Percentiles rank a stretch among this genome's conserved stretches.
Evolutionary conservation across 1,140 invertebrate species (phyloP).

Genomic region (Philotrypesis tridentata): DNA sequence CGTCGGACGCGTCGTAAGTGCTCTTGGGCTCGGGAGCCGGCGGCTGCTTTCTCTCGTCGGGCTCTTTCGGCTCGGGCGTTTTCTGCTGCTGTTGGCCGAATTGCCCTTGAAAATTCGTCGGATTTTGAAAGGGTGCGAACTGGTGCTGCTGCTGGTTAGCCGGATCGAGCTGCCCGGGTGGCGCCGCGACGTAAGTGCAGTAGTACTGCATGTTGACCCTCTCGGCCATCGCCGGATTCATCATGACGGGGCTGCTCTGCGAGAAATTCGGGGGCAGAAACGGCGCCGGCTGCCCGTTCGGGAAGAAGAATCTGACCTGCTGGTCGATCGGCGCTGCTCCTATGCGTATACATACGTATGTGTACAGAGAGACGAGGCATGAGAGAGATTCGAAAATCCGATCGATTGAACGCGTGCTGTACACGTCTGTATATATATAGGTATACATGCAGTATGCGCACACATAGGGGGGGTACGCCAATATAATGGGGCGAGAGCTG

Average conservation of each 20-base stretch:
- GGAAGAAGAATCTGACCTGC: constrained; percentile 4
- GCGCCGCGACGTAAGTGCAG: constrained; percentile 24
- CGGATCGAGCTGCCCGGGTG: neutral
- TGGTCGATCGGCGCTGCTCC: neutral
- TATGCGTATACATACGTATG: neutral
- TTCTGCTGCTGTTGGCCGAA: neutral
- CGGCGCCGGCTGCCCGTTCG: neutral
- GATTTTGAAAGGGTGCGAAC: neutral
- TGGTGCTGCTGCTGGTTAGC: neutral
- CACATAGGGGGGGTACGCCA: neutral
- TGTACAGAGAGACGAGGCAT: too few relatives aligned
- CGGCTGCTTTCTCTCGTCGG: neutral
- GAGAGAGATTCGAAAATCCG: neutral
- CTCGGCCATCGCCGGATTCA: neutral
- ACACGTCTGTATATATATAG: neutral
- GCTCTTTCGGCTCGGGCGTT: neutral
- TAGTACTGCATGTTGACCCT: constrained; percentile 11
- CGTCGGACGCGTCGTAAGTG: constrained; percentile 7
- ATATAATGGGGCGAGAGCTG: too few relatives aligned
- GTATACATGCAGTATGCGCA: too few relatives aligned
- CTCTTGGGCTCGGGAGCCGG: neutral
- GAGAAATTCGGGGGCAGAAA: neutral
- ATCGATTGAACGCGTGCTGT: neutral
- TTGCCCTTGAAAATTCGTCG: neutral
- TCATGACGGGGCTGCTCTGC: neutral